Conservation (phyloP, 2,888 invertebrate species). For the Tryphoninae sp. region DNA sequence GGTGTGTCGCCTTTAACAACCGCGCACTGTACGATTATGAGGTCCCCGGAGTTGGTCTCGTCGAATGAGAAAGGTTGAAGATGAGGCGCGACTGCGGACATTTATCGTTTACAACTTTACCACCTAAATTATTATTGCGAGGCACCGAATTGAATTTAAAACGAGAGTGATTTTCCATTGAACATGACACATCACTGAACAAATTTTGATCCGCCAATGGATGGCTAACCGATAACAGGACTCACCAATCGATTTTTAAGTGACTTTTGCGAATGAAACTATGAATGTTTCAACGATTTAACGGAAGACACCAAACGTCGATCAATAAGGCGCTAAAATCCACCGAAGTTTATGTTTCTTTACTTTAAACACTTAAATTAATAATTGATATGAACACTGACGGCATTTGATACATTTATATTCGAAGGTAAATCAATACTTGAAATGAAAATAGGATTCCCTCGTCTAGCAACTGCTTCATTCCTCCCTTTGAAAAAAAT, state of each 20-base stretch:
- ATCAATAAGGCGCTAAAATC: too few species aligned
- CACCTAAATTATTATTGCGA: not conserved
- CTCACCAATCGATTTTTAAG: not conserved
- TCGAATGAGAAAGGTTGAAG: constrained; percentile 82
- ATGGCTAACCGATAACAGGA: not conserved
- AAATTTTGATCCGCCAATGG: not conserved
- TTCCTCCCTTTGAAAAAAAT: too few species aligned
- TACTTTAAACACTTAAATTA: too few species aligned
- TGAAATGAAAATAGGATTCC: too few species aligned
- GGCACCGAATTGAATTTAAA: not conserved
- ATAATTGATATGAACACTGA: too few species aligned
- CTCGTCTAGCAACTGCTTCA: too few species aligned
- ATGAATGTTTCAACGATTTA: not conserved
- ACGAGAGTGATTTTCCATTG: not conserved
- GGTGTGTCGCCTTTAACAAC: constrained; percentile 84
- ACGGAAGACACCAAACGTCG: not conserved
- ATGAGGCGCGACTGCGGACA: constrained; percentile 80
- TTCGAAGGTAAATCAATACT: too few species aligned
- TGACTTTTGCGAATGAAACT: not conserved
- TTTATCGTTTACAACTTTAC: not conserved
- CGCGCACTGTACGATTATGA: constrained; percentile 84
- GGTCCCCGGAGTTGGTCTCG: constrained; percentile 82
- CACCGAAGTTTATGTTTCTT: too few species aligned
- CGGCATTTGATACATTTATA: too few species aligned
- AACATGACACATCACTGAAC: not conserved